Conservation (phyloP, 2,888 invertebrate genomes). For the Phytoseiulus persimilis region DNA sequence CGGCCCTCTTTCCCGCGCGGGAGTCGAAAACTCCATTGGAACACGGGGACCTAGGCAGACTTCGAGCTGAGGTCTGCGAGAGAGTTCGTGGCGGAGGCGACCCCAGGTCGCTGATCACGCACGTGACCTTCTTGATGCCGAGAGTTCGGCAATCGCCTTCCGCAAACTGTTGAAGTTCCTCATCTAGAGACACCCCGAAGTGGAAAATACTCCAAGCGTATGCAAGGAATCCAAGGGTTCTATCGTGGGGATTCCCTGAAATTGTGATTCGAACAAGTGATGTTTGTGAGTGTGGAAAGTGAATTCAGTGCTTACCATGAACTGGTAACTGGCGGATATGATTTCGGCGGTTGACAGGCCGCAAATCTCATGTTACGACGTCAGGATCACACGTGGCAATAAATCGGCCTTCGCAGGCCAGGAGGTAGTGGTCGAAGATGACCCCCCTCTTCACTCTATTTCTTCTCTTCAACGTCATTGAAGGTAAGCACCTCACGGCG, state of each 20-base stretch:
- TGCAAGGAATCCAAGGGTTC: neutral
- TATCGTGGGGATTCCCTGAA: neutral
- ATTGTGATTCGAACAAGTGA: neutral
- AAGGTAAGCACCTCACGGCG: neutral
- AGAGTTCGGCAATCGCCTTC: neutral
- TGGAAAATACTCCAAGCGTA: neutral
- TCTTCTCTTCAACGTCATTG: neutral
- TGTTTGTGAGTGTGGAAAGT: neutral
- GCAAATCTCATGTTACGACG: neutral
- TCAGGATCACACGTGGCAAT: neutral
- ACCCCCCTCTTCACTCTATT: neutral
- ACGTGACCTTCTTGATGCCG: neutral
- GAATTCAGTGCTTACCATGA: neutral
- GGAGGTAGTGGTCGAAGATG: neutral
- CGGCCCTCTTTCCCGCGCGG: neutral
- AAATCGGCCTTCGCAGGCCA: neutral
- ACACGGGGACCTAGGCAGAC: neutral
- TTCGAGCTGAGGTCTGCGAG: neutral
- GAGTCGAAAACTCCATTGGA: neutral
- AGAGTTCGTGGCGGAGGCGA: neutral
- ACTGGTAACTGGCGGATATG: neutral
- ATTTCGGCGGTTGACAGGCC: neutral
- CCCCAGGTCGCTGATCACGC: conserved; percentile 5
- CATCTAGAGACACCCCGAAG: neutral
- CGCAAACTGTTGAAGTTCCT: neutral